These are phyloP conservation scores for Otis tarda DNA, from an alignment of 2,113 vertebrate genomes.

Conservation along the genomic window DNA sequence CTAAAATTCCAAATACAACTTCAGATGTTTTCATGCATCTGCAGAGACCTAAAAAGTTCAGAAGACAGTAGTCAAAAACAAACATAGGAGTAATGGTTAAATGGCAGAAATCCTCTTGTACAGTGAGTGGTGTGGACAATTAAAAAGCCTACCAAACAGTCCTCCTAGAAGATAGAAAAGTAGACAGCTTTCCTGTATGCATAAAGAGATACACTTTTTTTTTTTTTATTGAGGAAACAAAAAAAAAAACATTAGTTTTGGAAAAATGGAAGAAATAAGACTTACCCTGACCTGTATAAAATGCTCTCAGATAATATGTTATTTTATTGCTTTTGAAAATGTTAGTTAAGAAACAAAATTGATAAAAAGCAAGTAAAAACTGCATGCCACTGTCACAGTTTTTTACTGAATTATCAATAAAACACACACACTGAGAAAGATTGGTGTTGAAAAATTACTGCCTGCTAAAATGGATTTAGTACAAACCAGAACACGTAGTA, in stretches of 20 bases:
- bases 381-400: not conserved
- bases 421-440: conserved; percentile 24
- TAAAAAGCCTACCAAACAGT: not conserved
- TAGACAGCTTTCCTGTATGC: not conserved
- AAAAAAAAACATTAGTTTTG: not conserved
- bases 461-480: conserved; percentile 43
- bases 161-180: not conserved
- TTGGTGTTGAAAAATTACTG: conserved; percentile 48
- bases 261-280: not conserved
- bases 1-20: not conserved
- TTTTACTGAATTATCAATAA: conserved; percentile 42
- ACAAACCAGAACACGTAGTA: not conserved
- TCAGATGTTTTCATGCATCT: not conserved
- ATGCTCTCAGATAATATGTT: not conserved
- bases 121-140: not conserved
- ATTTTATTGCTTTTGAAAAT: not conserved
- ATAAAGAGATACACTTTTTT: not conserved
- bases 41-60: not conserved
- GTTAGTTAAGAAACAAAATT: conserved; percentile 41
- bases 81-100: not conserved
- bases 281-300: not conserved
- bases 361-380: conserved; percentile 34
- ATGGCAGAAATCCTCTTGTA: not conserved
- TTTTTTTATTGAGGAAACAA: not conserved
- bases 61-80: not conserved